A percentile compares a stretch with the other conserved stretches of the same genome.
Evolutionary conservation across 2,888 invertebrate genomes (phyloP).

Genomic region (Frankliniella intonsa): DNA sequence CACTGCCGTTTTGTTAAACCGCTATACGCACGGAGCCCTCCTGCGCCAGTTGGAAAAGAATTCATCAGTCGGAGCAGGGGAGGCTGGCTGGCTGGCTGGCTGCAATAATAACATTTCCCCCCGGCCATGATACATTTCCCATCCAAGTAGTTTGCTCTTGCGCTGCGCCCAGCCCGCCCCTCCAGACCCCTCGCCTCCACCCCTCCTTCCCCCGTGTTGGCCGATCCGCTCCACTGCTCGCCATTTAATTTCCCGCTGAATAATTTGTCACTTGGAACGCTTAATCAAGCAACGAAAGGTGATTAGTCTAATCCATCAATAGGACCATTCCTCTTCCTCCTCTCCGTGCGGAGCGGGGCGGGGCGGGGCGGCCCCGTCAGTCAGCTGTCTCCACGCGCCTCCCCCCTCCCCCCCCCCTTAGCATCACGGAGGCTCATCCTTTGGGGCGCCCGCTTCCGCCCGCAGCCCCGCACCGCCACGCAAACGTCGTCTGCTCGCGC

Average conservation of each 20-base stretch:
- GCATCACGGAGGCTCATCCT: background rate
- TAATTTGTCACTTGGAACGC: slow-evolving; percentile 14
- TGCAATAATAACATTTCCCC: too few species aligned
- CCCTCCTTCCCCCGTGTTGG: too few species aligned
- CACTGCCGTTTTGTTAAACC: too few species aligned
- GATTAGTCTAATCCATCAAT: slow-evolving; percentile 23
- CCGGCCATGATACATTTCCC: too few species aligned
- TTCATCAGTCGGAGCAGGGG: too few species aligned
- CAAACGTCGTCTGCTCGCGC: background rate
- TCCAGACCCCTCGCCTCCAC: too few species aligned
- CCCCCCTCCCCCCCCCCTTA: background rate
- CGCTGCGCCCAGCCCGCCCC: too few species aligned
- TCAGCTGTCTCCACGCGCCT: background rate
- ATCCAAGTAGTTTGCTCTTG: too few species aligned
- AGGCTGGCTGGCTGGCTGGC: too few species aligned
- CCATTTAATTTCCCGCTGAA: background rate
- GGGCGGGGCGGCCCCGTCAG: background rate
- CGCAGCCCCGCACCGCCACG: background rate
- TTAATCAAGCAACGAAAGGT: slow-evolving; percentile 23
- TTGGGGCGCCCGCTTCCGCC: background rate
- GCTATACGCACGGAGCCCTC: too few species aligned
- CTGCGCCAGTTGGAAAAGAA: too few species aligned
- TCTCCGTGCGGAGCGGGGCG: background rate
- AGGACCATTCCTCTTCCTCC: background rate
- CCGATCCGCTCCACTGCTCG: background rate